These are phyloP conservation scores for Chymomyza procnemis DNA, from an alignment of 2,888 invertebrate species.

Conservation along the genomic window DNA sequence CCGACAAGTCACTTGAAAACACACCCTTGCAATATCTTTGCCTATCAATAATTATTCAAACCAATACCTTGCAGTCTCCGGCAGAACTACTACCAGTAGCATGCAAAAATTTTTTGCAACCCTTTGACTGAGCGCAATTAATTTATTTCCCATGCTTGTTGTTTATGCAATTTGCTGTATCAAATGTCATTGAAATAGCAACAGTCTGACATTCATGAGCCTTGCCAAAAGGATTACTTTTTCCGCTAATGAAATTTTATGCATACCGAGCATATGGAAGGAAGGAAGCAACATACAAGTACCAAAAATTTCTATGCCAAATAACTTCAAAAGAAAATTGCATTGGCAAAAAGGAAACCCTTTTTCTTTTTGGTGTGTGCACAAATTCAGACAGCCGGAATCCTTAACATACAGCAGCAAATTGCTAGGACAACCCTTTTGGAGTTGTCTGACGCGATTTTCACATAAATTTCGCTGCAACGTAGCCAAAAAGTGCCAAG, in stretches of 20 bases:
- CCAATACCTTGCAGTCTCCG: not conserved
- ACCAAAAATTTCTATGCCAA: slow-evolving; percentile 35
- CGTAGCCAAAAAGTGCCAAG: not conserved
- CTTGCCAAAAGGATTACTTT: slow-evolving; percentile 50
- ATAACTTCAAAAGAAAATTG: slow-evolving; percentile 27
- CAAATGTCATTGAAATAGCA: slow-evolving; percentile 54
- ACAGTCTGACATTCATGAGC: slow-evolving; percentile 27
- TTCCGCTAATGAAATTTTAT: slow-evolving; percentile 46
- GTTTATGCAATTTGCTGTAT: slow-evolving; percentile 67
- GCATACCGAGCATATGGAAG: slow-evolving; percentile 28
- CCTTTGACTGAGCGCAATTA: slow-evolving; percentile 41
- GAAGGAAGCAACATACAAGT: too few relatives aligned
- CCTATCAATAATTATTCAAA: not conserved
- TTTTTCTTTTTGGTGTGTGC: slow-evolving; percentile 51
- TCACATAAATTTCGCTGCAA: not conserved
- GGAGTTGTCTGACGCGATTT: not conserved
- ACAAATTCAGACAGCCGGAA: slow-evolving; percentile 53
- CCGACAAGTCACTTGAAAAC: not conserved
- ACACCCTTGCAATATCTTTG: not conserved
- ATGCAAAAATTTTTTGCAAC: slow-evolving; percentile 36
- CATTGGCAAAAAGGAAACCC: slow-evolving; percentile 23
- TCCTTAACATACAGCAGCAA: slow-evolving; percentile 49
- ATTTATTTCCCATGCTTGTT: slow-evolving; percentile 65
- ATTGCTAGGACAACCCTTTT: slow-evolving; percentile 55
- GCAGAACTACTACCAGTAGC: slow-evolving; percentile 5